Conservation (phyloP, 2,888 invertebrate genomes). For the Colostygia pectinataria region DNA sequence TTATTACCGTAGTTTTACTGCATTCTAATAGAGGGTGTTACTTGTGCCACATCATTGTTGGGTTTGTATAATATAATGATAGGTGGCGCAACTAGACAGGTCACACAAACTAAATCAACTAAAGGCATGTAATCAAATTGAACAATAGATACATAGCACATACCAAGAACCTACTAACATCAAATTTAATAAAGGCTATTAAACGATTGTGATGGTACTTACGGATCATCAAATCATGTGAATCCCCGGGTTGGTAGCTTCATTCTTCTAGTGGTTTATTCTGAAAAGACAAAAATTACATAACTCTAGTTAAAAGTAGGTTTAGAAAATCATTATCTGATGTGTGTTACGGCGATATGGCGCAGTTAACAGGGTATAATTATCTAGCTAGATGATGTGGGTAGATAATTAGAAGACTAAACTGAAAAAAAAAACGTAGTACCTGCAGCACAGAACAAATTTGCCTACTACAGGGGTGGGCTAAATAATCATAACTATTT, state of each 20-base stretch:
- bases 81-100: conserved; percentile 17
- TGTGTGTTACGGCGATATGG: neutral
- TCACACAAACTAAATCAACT: neutral
- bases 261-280: neutral
- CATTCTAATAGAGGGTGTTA: conserved; percentile 10
- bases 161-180: too few relatives aligned
- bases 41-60: neutral
- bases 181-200: neutral
- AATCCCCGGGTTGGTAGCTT: neutral
- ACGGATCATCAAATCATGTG: neutral
- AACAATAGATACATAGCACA: neutral
- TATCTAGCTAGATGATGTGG: neutral
- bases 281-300: conserved; percentile 4
- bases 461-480: too few relatives aligned
- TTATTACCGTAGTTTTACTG: neutral
- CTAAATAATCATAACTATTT: too few relatives aligned
- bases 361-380: neutral
- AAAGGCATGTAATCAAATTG: too few relatives aligned
- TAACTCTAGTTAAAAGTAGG: conserved; percentile 2
- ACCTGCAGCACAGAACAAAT: too few relatives aligned
- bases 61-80: neutral
- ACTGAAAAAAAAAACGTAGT: too few relatives aligned
- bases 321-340: neutral
- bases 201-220: neutral
- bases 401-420: neutral